Evolutionary conservation across 2,888 invertebrate species (phyloP).

Genomic region (Nysson spinosus): DNA sequence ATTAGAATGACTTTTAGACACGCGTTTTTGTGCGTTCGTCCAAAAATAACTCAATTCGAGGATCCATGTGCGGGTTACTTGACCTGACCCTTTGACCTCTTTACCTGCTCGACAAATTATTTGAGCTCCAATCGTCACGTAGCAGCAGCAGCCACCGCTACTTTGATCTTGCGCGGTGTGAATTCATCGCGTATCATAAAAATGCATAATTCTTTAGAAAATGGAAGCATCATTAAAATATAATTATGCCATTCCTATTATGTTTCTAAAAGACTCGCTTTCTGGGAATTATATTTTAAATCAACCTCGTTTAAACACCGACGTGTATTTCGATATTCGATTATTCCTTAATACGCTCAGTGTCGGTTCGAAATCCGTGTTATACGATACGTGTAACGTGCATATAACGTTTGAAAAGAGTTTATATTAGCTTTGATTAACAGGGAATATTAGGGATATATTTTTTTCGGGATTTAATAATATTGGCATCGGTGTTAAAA

Average conservation of each 20-base stretch:
- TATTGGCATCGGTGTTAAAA: too few species aligned
- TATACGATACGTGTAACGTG: too few species aligned
- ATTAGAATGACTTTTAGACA: too few species aligned
- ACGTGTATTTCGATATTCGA: too few species aligned
- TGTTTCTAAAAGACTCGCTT: not conserved
- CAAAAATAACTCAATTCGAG: not conserved
- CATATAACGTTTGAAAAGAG: too few species aligned
- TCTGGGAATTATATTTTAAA: not conserved
- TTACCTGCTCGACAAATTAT: slow-evolving; percentile 12
- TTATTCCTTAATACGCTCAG: too few species aligned
- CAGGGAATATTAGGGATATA: too few species aligned
- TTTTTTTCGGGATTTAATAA: not conserved
- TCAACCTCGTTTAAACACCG: not conserved
- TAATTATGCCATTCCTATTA: not conserved
- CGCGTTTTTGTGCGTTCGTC: not conserved
- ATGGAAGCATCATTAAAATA: not conserved
- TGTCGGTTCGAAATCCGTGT: too few species aligned
- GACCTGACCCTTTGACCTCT: slow-evolving; percentile 20
- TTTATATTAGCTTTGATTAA: too few species aligned
- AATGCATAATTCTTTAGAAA: not conserved
- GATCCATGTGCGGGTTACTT: not conserved
- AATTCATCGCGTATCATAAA: not conserved
- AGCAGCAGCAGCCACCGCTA: slow-evolving; percentile 1
- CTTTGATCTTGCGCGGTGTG: slow-evolving; percentile 18
- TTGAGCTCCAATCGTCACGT: slow-evolving; percentile 18